phyloP scores from a whole-genome alignment of 2,113 vertebrate genomes.

The Gnathonemus echidnorhynchus region DNA sequence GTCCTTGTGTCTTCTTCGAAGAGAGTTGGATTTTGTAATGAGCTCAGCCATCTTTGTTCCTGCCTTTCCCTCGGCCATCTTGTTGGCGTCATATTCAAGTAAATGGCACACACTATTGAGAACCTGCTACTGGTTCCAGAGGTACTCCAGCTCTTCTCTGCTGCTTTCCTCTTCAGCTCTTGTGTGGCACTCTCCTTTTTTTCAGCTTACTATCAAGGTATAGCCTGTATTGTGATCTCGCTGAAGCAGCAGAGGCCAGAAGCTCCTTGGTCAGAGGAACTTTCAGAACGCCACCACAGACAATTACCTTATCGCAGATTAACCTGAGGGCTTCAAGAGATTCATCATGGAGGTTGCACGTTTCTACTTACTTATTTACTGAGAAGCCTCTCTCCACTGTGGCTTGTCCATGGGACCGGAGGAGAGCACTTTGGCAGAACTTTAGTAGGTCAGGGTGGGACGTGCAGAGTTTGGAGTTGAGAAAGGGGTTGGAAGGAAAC shows the following conservation, averaged over 20 bases:
- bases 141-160: too few species aligned
- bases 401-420: conserved; percentile 1
- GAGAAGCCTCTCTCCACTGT: neutral
- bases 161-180: neutral
- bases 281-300: neutral
- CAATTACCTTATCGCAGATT: neutral
- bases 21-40: too few species aligned
- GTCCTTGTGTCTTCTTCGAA: too few species aligned
- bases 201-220: neutral
- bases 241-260: neutral
- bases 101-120: too few species aligned
- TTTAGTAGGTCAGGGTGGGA: neutral
- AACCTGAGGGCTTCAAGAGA: neutral
- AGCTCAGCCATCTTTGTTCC: too few species aligned
- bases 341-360: neutral
- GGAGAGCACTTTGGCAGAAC: neutral
- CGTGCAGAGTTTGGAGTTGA: neutral
- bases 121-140: too few species aligned
- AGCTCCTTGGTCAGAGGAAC: conserved; percentile 19
- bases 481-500: neutral
- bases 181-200: neutral
- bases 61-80: too few species aligned
- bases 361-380: neutral
- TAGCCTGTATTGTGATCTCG: neutral
- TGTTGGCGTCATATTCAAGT: too few species aligned